Conservation (phyloP, 2,797 vertebrate species). For the Siniperca obscura region DNA sequence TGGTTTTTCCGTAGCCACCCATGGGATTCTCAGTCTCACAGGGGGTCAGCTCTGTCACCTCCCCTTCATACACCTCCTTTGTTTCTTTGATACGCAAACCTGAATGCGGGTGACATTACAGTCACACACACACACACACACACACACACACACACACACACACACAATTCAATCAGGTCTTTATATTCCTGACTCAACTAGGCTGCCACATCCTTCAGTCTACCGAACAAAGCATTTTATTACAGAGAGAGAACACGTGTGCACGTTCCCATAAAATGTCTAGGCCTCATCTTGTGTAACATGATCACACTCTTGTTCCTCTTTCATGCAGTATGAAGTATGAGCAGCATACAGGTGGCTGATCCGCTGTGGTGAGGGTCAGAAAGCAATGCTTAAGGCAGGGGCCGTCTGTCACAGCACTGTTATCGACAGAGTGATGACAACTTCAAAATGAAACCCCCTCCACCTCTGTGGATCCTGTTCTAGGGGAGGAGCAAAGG, state of each 20-base stretch:
- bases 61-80: slow-evolving; percentile 99
- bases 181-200: slow-evolving; percentile 49
- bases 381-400: slow-evolving; percentile 52
- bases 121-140: slow-evolving; percentile 26
- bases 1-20: slow-evolving; percentile 98
- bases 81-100: slow-evolving; percentile 98
- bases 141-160: not conserved
- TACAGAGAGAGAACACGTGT: slow-evolving; percentile 34
- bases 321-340: slow-evolving; percentile 46
- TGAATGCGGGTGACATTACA: slow-evolving; percentile 69
- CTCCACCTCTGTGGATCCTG: slow-evolving; percentile 30
- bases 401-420: slow-evolving; percentile 69
- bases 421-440: slow-evolving; percentile 83
- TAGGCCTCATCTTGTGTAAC: slow-evolving; percentile 55
- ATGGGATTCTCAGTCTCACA: slow-evolving; percentile 99
- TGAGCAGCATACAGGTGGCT: slow-evolving; percentile 70
- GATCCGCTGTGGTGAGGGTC: slow-evolving; percentile 51
- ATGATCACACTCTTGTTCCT: slow-evolving; percentile 56
- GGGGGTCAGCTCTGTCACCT: slow-evolving; percentile 97
- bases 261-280: slow-evolving; percentile 33
- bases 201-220: slow-evolving; percentile 38
- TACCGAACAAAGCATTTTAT: slow-evolving; percentile 43
- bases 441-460: slow-evolving; percentile 79
- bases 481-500: slow-evolving; percentile 78
- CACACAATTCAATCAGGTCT: slow-evolving; percentile 45